These are phyloP conservation scores for Dryadula phaetusa DNA, from an alignment of 2,888 invertebrate species.

Conservation along the genomic window DNA sequence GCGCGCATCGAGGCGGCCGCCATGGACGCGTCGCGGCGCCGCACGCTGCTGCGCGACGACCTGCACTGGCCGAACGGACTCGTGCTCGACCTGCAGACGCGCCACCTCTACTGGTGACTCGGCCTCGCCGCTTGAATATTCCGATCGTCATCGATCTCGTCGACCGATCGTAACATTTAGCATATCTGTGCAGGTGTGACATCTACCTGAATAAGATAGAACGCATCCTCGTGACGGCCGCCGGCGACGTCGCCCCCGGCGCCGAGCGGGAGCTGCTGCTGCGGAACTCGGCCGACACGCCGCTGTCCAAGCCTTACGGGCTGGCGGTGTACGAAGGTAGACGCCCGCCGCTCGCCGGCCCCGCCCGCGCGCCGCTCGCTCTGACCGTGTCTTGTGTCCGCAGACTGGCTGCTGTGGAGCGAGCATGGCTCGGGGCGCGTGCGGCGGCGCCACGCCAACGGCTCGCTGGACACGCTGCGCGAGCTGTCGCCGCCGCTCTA, in stretches of 20 bases:
- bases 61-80: constrained; percentile 91
- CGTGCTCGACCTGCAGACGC: constrained; percentile 64
- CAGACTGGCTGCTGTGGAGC: constrained; percentile 87
- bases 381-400: background rate
- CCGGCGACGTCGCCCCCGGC: constrained; percentile 44
- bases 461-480: constrained; percentile 77
- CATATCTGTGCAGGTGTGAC: constrained; percentile 84
- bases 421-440: constrained; percentile 88
- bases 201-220: constrained; percentile 88
- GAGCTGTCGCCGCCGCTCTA: constrained; percentile 86
- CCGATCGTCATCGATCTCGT: background rate
- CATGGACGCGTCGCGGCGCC: constrained; percentile 86
- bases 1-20: constrained; percentile 78
- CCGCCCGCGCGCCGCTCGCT: background rate
- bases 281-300: constrained; percentile 59
- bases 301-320: constrained; percentile 87
- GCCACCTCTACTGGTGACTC: constrained; percentile 64
- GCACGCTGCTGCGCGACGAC: constrained; percentile 77
- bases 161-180: background rate
- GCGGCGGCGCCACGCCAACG: constrained; percentile 86
- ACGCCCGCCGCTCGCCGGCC: background rate
- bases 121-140: background rate
- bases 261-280: constrained; percentile 71
- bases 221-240: constrained; percentile 64
- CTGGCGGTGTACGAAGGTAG: constrained; percentile 85